Evolutionary conservation across 2,888 invertebrate genomes (phyloP), one percentile per base, ranked within the genome.

Genomic region (Metallyticus violacea): DNA sequence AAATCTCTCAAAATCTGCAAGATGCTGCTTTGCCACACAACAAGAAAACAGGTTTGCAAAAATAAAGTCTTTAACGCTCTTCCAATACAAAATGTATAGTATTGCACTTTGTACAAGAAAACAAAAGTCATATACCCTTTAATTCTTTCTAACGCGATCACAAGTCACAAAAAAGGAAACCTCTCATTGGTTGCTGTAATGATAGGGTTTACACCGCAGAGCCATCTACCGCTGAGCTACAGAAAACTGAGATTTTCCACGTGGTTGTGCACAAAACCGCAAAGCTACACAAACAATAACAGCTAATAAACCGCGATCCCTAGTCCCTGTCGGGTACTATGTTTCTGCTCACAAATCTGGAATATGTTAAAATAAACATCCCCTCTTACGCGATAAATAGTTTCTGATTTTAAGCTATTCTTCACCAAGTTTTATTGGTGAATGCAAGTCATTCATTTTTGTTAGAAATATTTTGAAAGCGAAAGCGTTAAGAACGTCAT

Each of bases 241-340:
- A 62, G 40, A 62, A 28, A 81, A 25, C n/a, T 81, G 29, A 81
- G 81, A 81, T 81, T 81, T 81, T 81, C 81, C 81, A 81, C 81
- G 81, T 30, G 81, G 81, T 30, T 81, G 81, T 81, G 81, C 81
- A 81, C 30, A n/a, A 81, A 81, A 81, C 81, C 81, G 29, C 81
- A 81, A 29, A 27, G 9, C 79, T 79, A 25, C 26, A 79, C 79
- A 79, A 28, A 62, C 40, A 62, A 62, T 40, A 40, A 40, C 40
- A 40, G 40, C 2, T 15, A 40, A 40, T 62, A 62, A 62, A 62
- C 40, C 40, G 40, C 40, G 40, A 62, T 62, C 40, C 40, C 40
- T 62, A 62, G 40, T 62, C 40, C 40, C 40, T 15, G 7, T 15
- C 15, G 1, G 15, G 15, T 62, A 62, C 40, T 15, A 15, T 62